Evolutionary conservation across 2,113 vertebrate species (phyloP).

Genomic region (Tupaia chinensis): DNA sequence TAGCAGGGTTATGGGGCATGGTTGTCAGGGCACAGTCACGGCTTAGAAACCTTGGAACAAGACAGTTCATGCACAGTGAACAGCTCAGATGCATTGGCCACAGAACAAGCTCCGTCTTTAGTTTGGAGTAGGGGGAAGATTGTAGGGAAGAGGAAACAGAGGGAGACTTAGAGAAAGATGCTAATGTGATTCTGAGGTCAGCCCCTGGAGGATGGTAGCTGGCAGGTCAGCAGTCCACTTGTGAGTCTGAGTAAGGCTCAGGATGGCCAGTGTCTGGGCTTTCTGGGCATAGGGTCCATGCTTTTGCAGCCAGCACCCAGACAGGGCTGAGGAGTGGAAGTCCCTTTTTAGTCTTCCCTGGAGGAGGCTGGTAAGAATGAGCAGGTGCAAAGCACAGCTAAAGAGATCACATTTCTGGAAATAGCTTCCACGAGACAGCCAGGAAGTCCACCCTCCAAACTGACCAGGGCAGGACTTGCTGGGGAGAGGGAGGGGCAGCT

Average conservation of each 20-base stretch:
- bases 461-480: rapidly evolving
- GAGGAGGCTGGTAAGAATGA: not conserved
- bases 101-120: not conserved
- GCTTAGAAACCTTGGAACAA: not conserved
- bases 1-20: no score
- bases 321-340: not conserved
- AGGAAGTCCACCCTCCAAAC: not conserved
- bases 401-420: not conserved
- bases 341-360: not conserved
- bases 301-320: not conserved
- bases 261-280: not conserved
- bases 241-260: not conserved
- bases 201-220: not conserved
- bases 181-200: not conserved
- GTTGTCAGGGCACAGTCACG: no score
- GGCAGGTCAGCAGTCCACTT: not conserved
- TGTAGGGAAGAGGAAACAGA: not conserved
- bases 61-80: not conserved
- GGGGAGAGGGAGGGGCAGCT: not conserved
- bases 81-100: not conserved
- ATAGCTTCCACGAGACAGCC: not conserved
- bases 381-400: not conserved
- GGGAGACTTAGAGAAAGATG: not conserved
- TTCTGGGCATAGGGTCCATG: not conserved
- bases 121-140: no score